phyloP scores from a whole-genome alignment of 1,140 invertebrate genomes.

The Diachasma alloeum region DNA sequence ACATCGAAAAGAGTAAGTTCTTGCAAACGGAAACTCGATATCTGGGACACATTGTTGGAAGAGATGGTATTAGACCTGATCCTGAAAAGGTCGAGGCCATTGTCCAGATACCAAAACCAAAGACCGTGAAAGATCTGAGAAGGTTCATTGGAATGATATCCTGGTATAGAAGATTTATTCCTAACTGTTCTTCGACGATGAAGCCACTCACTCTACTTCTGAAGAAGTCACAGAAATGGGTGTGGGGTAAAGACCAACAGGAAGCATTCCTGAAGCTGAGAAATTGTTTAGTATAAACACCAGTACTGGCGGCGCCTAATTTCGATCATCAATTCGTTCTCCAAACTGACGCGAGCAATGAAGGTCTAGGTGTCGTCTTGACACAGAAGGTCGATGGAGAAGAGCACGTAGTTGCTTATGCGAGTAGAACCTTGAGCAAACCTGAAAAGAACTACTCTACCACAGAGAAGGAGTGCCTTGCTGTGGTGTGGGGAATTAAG shows the following conservation, averaged over 20 bases:
- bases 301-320: not conserved
- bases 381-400: not conserved
- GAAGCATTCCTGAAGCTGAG: not conserved
- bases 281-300: not conserved
- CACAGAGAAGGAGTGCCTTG: conserved; percentile 6
- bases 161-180: not conserved
- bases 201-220: not conserved
- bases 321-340: not conserved
- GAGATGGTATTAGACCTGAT: not conserved
- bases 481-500: not conserved
- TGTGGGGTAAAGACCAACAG: not conserved
- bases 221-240: not conserved
- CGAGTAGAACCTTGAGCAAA: not conserved
- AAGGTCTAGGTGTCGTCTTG: not conserved
- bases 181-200: not conserved
- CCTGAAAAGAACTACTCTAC: not conserved
- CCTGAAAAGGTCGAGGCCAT: not conserved
- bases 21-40: not conserved
- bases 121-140: not conserved
- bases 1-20: conserved; percentile 15
- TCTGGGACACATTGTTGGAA: not conserved
- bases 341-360: not conserved
- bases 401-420: not conserved
- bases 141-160: not conserved
- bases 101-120: not conserved